Conservation (phyloP, 2,888 invertebrate species). For the Ypsolopha sequella region DNA sequence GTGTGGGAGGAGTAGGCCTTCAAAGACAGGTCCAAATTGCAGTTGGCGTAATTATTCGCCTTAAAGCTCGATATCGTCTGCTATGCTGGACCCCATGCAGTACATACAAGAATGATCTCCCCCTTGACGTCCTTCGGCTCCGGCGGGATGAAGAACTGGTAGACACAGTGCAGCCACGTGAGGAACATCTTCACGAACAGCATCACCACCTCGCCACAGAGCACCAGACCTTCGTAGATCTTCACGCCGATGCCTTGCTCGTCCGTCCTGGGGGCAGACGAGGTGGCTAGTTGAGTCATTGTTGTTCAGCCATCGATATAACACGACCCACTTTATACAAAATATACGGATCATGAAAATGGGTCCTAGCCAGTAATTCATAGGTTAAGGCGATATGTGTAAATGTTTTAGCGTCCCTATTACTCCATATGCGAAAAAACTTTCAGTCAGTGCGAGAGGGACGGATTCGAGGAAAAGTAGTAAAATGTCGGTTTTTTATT, state of each 20-base stretch:
- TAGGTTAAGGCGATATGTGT: too few species aligned
- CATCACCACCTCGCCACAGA: slow-evolving; percentile 61
- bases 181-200: slow-evolving; percentile 48
- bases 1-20: too few species aligned
- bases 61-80: too few species aligned
- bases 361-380: too few species aligned
- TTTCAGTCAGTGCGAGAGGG: too few species aligned
- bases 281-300: slow-evolving; percentile 2
- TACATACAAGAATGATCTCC: slow-evolving; percentile 81
- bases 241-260: slow-evolving; percentile 62
- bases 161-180: slow-evolving; percentile 58
- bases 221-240: slow-evolving; percentile 43
- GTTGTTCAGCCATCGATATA: background rate
- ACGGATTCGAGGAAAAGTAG: too few species aligned
- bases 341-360: background rate
- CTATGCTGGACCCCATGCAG: too few species aligned
- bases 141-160: slow-evolving; percentile 63
- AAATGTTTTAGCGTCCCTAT: too few species aligned
- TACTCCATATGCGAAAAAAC: too few species aligned
- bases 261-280: slow-evolving; percentile 41
- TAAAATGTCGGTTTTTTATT: too few species aligned
- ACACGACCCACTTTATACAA: background rate
- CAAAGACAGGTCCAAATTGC: too few species aligned
- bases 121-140: slow-evolving; percentile 77
- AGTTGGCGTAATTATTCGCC: too few species aligned